Evolutionary conservation across 2,888 invertebrate genomes (phyloP).

Genomic region (Tipula lateralis): DNA sequence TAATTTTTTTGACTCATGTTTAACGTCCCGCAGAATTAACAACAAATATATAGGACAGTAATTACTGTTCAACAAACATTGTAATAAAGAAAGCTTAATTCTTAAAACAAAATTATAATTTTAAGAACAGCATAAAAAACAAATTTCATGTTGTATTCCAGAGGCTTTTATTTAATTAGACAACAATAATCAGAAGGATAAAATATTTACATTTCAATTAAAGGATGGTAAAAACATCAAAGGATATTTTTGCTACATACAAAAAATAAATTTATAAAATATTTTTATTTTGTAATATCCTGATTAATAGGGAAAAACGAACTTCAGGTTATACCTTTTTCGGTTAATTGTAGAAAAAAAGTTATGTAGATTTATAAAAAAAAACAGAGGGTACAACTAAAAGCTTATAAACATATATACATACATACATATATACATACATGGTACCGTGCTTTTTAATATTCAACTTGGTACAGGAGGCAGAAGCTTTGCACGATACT

Average conservation of each 20-base stretch:
- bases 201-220: constrained; percentile 14
- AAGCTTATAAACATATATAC: background rate
- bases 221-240: background rate
- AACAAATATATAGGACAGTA: background rate
- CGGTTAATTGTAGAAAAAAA: background rate
- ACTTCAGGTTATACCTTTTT: background rate
- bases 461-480: background rate
- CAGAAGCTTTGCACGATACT: background rate
- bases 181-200: background rate
- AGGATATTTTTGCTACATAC: background rate
- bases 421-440: background rate
- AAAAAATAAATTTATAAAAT: background rate
- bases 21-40: background rate
- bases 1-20: background rate
- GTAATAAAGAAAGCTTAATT: background rate
- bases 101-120: background rate
- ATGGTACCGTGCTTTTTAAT: background rate
- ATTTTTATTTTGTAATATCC: background rate
- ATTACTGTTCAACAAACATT: background rate
- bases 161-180: background rate
- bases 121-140: background rate
- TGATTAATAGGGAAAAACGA: background rate
- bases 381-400: background rate
- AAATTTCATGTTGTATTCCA: background rate
- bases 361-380: background rate